Percentiles rank a stretch among this genome's conserved stretches.
Evolutionary conservation across 2,888 invertebrate genomes (phyloP).

Genomic region (Leptopilina drosophilae): DNA sequence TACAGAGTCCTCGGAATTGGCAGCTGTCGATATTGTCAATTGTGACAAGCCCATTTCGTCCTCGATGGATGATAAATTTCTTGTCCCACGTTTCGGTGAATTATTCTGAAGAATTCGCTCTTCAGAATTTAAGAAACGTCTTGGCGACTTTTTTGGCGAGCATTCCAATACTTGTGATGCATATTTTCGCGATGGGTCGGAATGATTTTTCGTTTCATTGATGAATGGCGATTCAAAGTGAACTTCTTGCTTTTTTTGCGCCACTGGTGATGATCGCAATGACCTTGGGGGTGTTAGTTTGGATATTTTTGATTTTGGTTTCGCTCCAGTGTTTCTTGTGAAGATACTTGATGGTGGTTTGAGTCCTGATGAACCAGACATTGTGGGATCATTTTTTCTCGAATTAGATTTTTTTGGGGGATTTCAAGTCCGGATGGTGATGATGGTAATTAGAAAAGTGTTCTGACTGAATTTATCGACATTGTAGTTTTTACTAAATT

Average conservation of each 20-base stretch:
- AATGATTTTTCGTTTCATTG: slow-evolving; percentile 33
- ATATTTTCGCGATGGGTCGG: slow-evolving; percentile 51
- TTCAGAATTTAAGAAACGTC: slow-evolving; percentile 51
- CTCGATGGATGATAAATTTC: slow-evolving; percentile 53
- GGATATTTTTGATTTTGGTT: slow-evolving; percentile 64
- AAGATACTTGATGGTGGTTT: slow-evolving; percentile 62
- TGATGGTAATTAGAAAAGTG: too few species aligned
- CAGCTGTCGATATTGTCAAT: slow-evolving; percentile 52
- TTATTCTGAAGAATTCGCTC: slow-evolving; percentile 51
- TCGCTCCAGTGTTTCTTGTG: slow-evolving; percentile 62
- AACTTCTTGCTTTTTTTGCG: slow-evolving; percentile 55
- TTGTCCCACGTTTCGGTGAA: slow-evolving; percentile 51
- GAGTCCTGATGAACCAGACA: slow-evolving; percentile 65
- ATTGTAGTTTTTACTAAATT: too few species aligned
- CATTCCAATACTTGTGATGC: slow-evolving; percentile 46
- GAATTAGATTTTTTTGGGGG: neutral
- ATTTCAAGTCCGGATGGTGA: too few species aligned
- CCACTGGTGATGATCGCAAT: slow-evolving; percentile 42
- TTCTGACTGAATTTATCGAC: too few species aligned
- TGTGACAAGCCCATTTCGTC: slow-evolving; percentile 65
- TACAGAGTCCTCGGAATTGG: slow-evolving; percentile 37
- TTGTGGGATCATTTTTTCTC: slow-evolving; percentile 59
- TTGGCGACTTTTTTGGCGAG: slow-evolving; percentile 62
- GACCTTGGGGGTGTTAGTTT: slow-evolving; percentile 61
- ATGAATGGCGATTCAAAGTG: slow-evolving; percentile 30